Conservation (phyloP, 2,888 invertebrate species). For the Pollenia amentaria region DNA sequence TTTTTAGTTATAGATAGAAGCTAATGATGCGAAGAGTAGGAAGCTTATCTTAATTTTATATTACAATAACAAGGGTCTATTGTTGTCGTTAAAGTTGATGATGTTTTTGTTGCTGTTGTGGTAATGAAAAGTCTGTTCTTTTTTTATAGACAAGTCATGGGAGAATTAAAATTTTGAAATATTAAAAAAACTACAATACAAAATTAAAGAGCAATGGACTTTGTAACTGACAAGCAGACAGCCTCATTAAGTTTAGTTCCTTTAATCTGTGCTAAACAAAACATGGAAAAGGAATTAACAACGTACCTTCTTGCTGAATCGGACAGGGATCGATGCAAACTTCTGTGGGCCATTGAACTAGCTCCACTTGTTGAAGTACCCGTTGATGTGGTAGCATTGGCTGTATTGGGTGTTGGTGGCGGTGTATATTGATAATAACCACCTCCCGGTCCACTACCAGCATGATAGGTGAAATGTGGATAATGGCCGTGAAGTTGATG, state of each 20-base stretch:
- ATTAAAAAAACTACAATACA: conserved; percentile 32
- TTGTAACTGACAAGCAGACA: conserved; percentile 25
- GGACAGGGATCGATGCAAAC: conserved; percentile 81
- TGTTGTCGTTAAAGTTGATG: conserved; percentile 37
- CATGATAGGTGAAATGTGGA: conserved; percentile 76
- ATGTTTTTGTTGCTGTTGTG: conserved; percentile 36
- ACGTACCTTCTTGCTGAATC: conserved; percentile 84
- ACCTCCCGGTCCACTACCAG: conserved; percentile 42
- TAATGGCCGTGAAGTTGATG: conserved; percentile 77
- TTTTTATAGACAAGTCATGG: conserved; percentile 72
- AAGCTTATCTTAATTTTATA: conserved; percentile 66
- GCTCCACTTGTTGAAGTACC: conserved; percentile 65
- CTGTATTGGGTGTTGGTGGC: conserved; percentile 82
- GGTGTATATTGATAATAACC: conserved; percentile 80
- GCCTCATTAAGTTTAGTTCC: conserved; percentile 6
- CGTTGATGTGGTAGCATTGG: conserved; percentile 66
- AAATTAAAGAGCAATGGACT: conserved; percentile 63
- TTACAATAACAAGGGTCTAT: conserved; percentile 58
- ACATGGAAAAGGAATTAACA: neutral
- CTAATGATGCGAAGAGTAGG: conserved; percentile 54
- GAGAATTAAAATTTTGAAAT: conserved; percentile 64
- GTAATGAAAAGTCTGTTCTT: conserved; percentile 74
- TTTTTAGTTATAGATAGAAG: conserved; percentile 23
- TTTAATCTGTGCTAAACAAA: neutral
- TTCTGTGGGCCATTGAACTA: conserved; percentile 70